Evolutionary conservation across 1,140 invertebrate genomes (phyloP).

Genomic region (Drosophila novamexicana): DNA sequence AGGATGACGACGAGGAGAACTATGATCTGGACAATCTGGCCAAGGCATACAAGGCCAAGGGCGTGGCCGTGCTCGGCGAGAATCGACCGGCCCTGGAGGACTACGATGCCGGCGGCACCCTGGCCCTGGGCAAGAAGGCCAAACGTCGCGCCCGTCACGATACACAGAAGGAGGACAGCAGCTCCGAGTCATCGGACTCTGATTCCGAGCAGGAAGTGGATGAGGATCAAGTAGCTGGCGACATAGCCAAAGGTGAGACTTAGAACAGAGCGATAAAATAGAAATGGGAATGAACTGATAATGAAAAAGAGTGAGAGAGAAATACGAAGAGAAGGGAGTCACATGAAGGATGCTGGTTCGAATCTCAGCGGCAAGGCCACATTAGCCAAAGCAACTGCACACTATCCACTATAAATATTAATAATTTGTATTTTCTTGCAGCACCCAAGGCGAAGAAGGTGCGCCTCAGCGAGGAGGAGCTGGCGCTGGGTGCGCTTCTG

Average conservation of each 20-base stretch:
- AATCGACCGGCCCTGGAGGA: constrained; percentile 11
- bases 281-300: not conserved
- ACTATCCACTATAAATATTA: too few species aligned
- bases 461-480: constrained; percentile 93
- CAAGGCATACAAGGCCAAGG: constrained; percentile 90
- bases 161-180: constrained; percentile 47
- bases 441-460: constrained; percentile 86
- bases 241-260: constrained; percentile 58
- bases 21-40: constrained; percentile 93
- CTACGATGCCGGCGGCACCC: constrained; percentile 5
- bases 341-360: too few species aligned
- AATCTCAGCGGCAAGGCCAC: too few species aligned
- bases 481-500: constrained; percentile 94
- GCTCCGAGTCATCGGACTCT: constrained; percentile 83
- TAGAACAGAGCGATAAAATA: too few species aligned
- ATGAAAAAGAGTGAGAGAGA: not conserved
- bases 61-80: constrained; percentile 84
- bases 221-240: constrained; percentile 34
- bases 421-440: constrained; percentile 10
- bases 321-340: too few species aligned
- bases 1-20: constrained; percentile 94
- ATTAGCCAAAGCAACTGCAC: too few species aligned
- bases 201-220: constrained; percentile 62
- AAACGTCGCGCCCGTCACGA: constrained; percentile 75
- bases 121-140: constrained; percentile 72